These are phyloP conservation scores for Chaenogobius annularis DNA, from an alignment of 2,113 vertebrate species.

Conservation along the genomic window DNA sequence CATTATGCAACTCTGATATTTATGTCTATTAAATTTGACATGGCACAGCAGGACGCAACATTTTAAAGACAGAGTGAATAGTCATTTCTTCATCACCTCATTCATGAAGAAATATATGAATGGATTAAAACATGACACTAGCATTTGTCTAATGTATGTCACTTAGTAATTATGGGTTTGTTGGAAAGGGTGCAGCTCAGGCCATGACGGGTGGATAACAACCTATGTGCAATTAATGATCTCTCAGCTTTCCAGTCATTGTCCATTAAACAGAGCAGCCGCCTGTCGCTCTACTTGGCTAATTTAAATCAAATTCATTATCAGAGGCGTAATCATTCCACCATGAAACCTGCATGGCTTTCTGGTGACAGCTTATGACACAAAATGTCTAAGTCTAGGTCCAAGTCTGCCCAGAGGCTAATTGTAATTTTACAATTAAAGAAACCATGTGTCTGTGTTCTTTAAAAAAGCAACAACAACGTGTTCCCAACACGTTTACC, in stretches of 20 bases:
- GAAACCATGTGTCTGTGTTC: no score
- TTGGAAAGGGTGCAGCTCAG: conserved; percentile 9
- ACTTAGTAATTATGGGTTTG: conserved; percentile 38
- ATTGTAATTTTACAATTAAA: no score
- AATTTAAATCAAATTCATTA: conserved; percentile 42
- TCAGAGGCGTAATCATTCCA: conserved; percentile 35
- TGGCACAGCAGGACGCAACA: conserved; percentile 20
- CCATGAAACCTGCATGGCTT: conserved; percentile 2
- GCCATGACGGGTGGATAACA: conserved; percentile 33
- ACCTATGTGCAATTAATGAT: conserved; percentile 51
- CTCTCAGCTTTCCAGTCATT: conserved; percentile 34
- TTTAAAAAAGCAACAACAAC: no score
- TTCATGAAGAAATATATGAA: background rate
- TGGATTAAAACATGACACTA: background rate
- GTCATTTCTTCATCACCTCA: conserved; percentile 17
- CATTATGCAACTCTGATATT: conserved; percentile 36
- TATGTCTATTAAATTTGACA: conserved; percentile 39
- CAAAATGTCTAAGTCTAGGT: background rate
- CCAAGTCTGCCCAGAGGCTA: no score
- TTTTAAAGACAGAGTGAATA: conserved; percentile 32
- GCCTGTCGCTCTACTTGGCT: conserved; percentile 32
- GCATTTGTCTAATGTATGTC: background rate
- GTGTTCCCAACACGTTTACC: no score
- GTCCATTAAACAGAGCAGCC: conserved; percentile 13
- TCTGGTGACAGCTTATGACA: background rate